A percentile compares a stretch with the other conserved stretches of the same genome.
These are phyloP conservation scores for Mesocentrotus franciscanus DNA, from an alignment of 53 echinoderm and acorn worm genomes.

Conservation along the genomic window DNA sequence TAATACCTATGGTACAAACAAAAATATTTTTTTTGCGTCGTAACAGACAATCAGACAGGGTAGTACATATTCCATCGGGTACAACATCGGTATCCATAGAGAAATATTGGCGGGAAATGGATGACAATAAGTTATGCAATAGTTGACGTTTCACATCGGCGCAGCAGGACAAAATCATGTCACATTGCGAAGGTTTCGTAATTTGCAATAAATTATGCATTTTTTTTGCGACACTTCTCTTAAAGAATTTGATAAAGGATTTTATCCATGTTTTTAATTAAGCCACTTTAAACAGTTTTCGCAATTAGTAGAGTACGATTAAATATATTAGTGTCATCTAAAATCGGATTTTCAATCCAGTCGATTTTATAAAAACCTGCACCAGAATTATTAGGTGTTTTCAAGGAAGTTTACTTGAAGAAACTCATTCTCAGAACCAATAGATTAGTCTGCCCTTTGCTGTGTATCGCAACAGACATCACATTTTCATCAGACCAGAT, in stretches of 20 bases:
- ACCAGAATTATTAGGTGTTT: no score
- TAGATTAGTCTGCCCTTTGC: no score
- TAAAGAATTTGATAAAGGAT: neutral
- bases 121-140: neutral
- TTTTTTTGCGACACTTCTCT: neutral
- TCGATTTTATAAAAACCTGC: neutral
- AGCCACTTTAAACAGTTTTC: neutral
- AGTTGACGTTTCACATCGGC: neutral
- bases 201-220: neutral
- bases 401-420: no score
- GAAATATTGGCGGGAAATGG: neutral
- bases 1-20: constrained; percentile 20
- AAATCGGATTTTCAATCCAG: neutral
- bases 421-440: no score
- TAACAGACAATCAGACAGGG: neutral
- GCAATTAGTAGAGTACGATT: neutral
- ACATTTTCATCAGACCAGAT: no score
- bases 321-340: neutral
- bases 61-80: neutral
- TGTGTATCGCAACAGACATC: no score
- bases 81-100: neutral
- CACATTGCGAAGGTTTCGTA: neutral
- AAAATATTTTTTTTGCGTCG: neutral
- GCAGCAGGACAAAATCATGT: no score
- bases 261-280: no score